Evolutionary conservation across 2,113 vertebrate genomes (phyloP), one percentile per base, ranked within the genome.

Genomic region (Eidolon helvum): DNA sequence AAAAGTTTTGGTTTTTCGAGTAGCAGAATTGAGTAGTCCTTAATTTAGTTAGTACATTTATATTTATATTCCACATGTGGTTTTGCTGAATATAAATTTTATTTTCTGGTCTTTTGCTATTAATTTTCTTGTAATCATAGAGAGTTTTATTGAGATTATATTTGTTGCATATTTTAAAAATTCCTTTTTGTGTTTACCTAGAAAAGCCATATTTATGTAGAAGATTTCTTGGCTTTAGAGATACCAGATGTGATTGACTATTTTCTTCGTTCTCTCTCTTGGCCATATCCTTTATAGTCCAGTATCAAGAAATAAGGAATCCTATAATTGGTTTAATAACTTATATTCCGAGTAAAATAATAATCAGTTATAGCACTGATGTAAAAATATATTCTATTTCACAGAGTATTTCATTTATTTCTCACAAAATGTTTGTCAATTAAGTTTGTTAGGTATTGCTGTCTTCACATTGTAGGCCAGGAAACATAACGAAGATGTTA

Each of bases 41-140:
- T 85, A 85, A 83, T 86, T 89, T 79, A 79, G 69, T 45, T 40
- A 53, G 30, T 90, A 77, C 6, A 69, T 95, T 65, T 95, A 59
- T 87, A 26, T 87, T 80, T 61, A 78, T 21, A 38, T 9, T 92
- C 21, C 19, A 33, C 2, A 74, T 95, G 4, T 87, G 30, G 22
- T 93, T 87, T 50, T 78, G 45, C 92, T 94, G 35, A 80, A 33
- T 35, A 24, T 86, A 96, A 87, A 33, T 45, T 91, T 94, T 93
- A 38, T 57, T 79, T 87, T 71, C 22, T 79, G 50, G 3, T 96
- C 63, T 93, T 9, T 93, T 78, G 3, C 74, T 72, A 72, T 7
- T 59, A 69, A 87, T 87, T 88, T 79, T 87, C 33, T 94, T 50
- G 1, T 74, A n/a, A 40, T 92, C 33, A 40, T 77, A 71, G 48